Percentiles rank a stretch among this genome's conserved stretches.
These are phyloP conservation scores for Phyllostomus discolor DNA, from an alignment of 2,113 vertebrate species.

Conservation along the genomic window DNA sequence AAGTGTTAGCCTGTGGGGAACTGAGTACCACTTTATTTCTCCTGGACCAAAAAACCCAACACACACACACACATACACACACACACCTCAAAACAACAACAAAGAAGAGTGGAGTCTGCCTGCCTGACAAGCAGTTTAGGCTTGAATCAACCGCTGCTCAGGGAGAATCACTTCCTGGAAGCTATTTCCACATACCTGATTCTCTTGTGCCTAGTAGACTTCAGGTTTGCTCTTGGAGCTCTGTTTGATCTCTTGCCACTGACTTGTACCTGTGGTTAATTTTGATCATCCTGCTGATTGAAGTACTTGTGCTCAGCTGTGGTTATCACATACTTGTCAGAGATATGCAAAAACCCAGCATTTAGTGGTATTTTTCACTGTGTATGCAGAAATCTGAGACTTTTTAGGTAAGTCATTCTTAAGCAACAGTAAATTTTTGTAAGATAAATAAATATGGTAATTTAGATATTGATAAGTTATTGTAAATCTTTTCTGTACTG, in stretches of 20 bases:
- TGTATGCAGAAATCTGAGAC: slow-evolving; percentile 13
- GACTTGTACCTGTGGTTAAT: slow-evolving; percentile 24
- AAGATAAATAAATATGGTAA: slow-evolving; percentile 56
- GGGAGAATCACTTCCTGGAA: not conserved
- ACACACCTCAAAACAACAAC: not conserved
- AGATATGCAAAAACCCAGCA: not conserved
- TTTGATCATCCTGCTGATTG: slow-evolving; percentile 29
- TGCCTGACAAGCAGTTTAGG: not conserved
- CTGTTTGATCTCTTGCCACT: slow-evolving; percentile 16
- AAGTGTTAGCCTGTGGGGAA: slow-evolving; percentile 33
- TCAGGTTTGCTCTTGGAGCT: not conserved
- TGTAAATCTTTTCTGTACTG: slow-evolving; percentile 53
- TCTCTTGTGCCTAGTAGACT: not conserved
- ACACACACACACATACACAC: not conserved
- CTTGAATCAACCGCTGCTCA: not conserved
- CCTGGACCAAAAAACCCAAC: not conserved
- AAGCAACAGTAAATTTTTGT: slow-evolving; percentile 53
- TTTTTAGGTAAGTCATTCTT: slow-evolving; percentile 60
- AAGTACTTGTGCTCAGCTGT: not conserved
- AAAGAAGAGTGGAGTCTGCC: not conserved
- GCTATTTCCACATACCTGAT: not conserved
- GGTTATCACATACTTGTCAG: slow-evolving; percentile 31
- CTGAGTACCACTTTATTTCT: not conserved
- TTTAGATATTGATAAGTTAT: slow-evolving; percentile 50
- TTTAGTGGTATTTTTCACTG: slow-evolving; percentile 27